Evolutionary conservation across 2,888 invertebrate genomes (phyloP).

Genomic region (Sialis fuliginosa): DNA sequence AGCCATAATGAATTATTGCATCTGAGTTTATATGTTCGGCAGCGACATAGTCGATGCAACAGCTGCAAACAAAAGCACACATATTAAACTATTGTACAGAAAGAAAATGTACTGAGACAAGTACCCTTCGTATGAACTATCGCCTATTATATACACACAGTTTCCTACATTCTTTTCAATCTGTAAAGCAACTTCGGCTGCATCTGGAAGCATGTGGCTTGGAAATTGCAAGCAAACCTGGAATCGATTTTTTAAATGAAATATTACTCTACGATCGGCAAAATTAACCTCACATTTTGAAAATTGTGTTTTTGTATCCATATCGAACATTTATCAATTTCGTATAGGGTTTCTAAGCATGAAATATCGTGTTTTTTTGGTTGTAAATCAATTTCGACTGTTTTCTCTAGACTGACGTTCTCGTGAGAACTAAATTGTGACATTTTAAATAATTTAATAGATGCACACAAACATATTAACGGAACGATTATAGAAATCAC

Average conservation of each 20-base stretch:
- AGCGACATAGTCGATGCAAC: slow-evolving; percentile 79
- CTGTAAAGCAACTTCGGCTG: slow-evolving; percentile 41
- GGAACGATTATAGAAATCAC: no score
- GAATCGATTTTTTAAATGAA: slow-evolving; percentile 10
- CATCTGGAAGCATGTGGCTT: slow-evolving; percentile 54
- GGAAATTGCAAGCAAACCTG: slow-evolving; percentile 88
- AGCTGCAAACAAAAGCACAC: slow-evolving; percentile 34
- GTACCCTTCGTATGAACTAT: slow-evolving; percentile 75
- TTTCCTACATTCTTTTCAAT: slow-evolving; percentile 31
- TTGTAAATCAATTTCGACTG: slow-evolving; percentile 19
- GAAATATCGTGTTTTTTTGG: slow-evolving; percentile 14
- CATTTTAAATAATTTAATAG: slow-evolving; percentile 15
- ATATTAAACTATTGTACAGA: neutral
- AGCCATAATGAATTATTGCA: slow-evolving; percentile 81
- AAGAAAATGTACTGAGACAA: no score
- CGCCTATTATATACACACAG: slow-evolving; percentile 67
- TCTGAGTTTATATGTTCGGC: slow-evolving; percentile 77
- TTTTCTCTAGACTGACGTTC: slow-evolving; percentile 32
- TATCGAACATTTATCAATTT: slow-evolving; percentile 37
- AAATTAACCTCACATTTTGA: slow-evolving; percentile 36
- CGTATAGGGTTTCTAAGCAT: slow-evolving; percentile 32
- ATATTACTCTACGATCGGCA: slow-evolving; percentile 3
- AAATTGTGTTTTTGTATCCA: slow-evolving; percentile 55
- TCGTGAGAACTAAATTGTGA: slow-evolving; percentile 34
- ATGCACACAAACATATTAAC: no score